Evolutionary conservation across 1,140 invertebrate genomes (phyloP), one percentile per base, ranked within the genome.

Genomic region (Oncopodura yosiiana): DNA sequence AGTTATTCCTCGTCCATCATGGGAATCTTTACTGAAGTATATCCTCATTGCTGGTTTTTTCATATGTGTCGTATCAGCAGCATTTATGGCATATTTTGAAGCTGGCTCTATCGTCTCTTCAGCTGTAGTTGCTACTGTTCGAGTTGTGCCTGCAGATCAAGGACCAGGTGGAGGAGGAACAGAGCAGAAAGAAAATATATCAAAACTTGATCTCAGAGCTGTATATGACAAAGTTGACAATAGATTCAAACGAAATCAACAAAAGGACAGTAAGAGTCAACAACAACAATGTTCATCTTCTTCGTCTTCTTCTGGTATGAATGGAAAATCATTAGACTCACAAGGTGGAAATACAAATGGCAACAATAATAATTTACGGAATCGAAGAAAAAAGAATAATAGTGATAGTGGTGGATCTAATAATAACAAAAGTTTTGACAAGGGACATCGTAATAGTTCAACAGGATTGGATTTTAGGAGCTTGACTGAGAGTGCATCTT

Each of bases 21-120:
- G 88, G 86, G 88, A 94, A 69, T 69, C 73, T 0, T 71, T 78
- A 27, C 67, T 94, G 12, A 84, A 88, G 62, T 84, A 83, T 67
- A 70, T 75, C 4, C 74, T 81, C 0, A 68, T 85, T 0, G 70
- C 72, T 37, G 68, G 83, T n/a, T 77, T 86, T 54, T 64, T 77
- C 5, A 71, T 78, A 53, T 70, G 87, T 53, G 70, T 88, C 11
- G 65, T 83, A 27, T 79, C 81, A 45, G 78, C 86, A 12, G 63
- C 85, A 2, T 73, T 81, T 0, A 76, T 81, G 32, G 80, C 84
- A 0, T 79, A 86, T 53, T 74, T 90, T 38, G 89, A 84, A 77
- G 67, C 82, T 82, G 2, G 82, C 87, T 65, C 73, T 80, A 18
- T 63, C 4, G 58, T 63, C 27, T 58, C 62, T 3, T 44, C 81